Percentiles rank a stretch among this genome's conserved stretches.
phyloP scores from a whole-genome alignment of 1,140 invertebrate species.

The Ceratina japonica region DNA sequence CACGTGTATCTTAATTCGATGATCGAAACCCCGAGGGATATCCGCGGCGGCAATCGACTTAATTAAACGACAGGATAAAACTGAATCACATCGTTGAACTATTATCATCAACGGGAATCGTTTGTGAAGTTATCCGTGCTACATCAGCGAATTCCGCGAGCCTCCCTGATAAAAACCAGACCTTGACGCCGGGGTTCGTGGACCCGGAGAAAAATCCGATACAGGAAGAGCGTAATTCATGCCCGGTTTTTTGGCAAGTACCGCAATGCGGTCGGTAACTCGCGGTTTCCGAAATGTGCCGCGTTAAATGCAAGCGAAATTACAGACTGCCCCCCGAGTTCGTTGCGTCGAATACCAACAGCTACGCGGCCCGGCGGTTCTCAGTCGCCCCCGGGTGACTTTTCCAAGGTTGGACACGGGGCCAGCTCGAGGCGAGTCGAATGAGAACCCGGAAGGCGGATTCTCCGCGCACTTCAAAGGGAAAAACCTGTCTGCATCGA shows the following conservation, averaged over 20 bases:
- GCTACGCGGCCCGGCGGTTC: conserved; percentile 33
- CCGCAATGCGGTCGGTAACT: conserved; percentile 40
- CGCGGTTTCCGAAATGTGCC: conserved; percentile 3
- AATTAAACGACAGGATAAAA: conserved; percentile 11
- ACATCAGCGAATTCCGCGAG: no score
- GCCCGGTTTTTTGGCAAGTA: conserved; percentile 26
- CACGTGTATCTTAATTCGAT: conserved; percentile 36
- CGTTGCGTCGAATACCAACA: conserved; percentile 41
- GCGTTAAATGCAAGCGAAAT: conserved; percentile 47
- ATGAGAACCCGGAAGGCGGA: conserved; percentile 62
- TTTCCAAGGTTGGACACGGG: no score
- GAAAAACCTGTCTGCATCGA: conserved; percentile 63
- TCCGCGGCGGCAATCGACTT: not conserved
- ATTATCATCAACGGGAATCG: no score
- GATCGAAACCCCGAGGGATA: conserved; percentile 3
- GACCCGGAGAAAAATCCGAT: conserved; percentile 26
- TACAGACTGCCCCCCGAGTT: conserved; percentile 34
- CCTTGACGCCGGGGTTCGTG: conserved; percentile 4
- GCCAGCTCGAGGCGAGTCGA: not conserved
- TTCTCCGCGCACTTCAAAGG: conserved; percentile 31
- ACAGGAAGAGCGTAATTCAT: conserved; percentile 36
- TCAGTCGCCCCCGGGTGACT: not conserved
- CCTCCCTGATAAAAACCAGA: no score
- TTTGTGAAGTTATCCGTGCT: no score
- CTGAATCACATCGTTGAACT: no score